phyloP scores from a whole-genome alignment of 2,797 vertebrate species.

The Limnodromus scolopaceus region DNA sequence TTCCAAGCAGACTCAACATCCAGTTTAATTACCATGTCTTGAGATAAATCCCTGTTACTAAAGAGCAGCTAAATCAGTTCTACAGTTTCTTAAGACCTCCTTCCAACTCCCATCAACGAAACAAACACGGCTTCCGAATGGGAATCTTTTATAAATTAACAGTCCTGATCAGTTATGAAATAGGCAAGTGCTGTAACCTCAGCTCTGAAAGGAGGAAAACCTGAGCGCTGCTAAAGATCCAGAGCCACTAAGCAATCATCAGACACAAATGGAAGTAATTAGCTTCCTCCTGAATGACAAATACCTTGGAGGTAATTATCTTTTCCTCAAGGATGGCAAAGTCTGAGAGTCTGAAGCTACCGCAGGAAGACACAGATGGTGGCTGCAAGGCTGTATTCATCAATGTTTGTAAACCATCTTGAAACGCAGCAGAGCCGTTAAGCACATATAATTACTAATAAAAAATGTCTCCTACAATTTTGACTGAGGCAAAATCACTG shows the following conservation, averaged over 20 bases:
- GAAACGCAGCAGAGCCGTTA: not conserved
- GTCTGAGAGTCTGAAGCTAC: not conserved
- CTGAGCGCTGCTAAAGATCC: not conserved
- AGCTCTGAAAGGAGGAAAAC: not conserved
- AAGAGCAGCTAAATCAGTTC: not conserved
- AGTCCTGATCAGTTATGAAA: not conserved
- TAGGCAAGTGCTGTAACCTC: not conserved
- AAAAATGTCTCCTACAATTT: not conserved
- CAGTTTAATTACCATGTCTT: conserved; percentile 35
- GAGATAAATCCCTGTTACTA: conserved; percentile 22
- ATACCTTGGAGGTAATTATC: not conserved
- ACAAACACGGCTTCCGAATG: conserved; percentile 7
- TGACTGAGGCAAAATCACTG: not conserved
- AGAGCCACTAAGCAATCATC: not conserved
- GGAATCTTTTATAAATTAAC: conserved; percentile 22
- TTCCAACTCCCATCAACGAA: conserved; percentile 40
- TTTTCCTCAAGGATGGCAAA: not conserved
- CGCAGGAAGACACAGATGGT: not conserved
- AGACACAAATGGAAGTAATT: conserved; percentile 34
- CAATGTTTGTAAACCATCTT: not conserved
- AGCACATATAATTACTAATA: not conserved
- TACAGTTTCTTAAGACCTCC: not conserved
- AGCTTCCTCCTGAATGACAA: conserved; percentile 24
- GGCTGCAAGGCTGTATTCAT: not conserved
- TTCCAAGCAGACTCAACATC: conserved; percentile 52